Base-by-base conservation (phyloP, 1,140 invertebrate genomes). In the Bactericera cockerelli region DNA sequence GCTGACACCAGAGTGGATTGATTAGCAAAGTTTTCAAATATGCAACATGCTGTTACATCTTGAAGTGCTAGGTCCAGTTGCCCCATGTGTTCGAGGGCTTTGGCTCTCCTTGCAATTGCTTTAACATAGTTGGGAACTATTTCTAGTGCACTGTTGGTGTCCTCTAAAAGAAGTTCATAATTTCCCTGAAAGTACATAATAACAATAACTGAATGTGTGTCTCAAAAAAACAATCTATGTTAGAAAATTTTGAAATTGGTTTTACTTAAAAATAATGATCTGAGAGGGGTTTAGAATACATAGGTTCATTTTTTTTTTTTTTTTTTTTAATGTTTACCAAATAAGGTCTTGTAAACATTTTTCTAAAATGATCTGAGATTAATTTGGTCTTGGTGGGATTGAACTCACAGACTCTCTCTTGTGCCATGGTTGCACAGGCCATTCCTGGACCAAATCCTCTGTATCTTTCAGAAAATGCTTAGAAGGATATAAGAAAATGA, bases 31-130 rank as follows among this genome's bases (percentile, higher is more conserved):
- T 80, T 79, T 75, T 96, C 92, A 58, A 95, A 72, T 65, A 95
- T 84, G 72, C 90, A 95, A 19, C 89, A 86, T 54, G 87, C 83
- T 14, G 92, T 95, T 0, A 94, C 80, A 77, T 97, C 92, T 76
- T 96, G 90, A 38, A 97, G 72, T 53, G 87, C 83, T 57, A 84
- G 76, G 65, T 83, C 78, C 61, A 89, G 77, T 61, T 94, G 80
- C 64, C 84, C 83, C 49, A 80, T 78, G 19, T 81, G 76, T 73
- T 95, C 89, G 64, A 82, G 79, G 13, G 88, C 90, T 65, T 85
- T 84, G 8, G 91, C 89, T 62, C 93, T 75, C 55, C 94, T 74
- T 53, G 80, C 74, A 58, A 95, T 78, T 14, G 93, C 93, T 75
- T 97, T 96, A 22, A 83, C 77, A 75, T 98, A 98, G 63, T 80